Conservation (phyloP, 2,113 vertebrate genomes). For the Cichladusa arquata region DNA sequence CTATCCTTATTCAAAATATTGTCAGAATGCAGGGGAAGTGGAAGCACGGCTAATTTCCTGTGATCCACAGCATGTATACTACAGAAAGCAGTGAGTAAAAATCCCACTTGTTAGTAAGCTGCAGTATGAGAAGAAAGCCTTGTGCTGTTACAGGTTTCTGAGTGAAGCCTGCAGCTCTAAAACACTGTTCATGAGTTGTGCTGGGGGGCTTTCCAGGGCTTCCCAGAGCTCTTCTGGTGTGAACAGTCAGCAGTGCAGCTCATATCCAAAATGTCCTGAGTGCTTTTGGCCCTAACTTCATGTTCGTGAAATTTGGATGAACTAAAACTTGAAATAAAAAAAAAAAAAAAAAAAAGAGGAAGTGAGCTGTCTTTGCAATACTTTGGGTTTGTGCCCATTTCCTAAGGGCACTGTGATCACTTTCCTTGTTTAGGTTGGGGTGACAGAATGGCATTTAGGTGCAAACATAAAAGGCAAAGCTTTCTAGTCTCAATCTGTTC, state of each 20-base stretch:
- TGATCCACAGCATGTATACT: rapidly evolving
- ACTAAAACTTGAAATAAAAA: neutral
- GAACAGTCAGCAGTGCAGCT: neutral
- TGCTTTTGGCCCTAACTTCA: neutral
- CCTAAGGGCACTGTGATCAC: neutral
- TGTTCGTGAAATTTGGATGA: neutral
- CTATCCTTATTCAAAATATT: neutral
- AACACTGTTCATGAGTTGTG: neutral
- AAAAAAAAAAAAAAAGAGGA: neutral
- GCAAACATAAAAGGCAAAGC: neutral
- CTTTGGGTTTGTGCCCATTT: neutral
- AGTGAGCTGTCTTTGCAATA: neutral
- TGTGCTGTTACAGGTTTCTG: neutral
- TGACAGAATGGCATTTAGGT: neutral
- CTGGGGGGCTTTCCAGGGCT: neutral
- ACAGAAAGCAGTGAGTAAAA: neutral
- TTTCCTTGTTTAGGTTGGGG: neutral
- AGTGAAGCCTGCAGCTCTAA: neutral
- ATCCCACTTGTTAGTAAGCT: neutral
- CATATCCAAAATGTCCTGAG: neutral
- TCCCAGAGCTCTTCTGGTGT: neutral
- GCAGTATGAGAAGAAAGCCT: neutral
- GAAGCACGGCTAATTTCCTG: neutral
- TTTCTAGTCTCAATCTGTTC: neutral
- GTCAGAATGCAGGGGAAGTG: neutral